Percentiles rank a stretch among this genome's conserved stretches.
These are phyloP conservation scores for Sternotherus odoratus DNA, from an alignment of 2,797 vertebrate genomes.

Conservation along the genomic window DNA sequence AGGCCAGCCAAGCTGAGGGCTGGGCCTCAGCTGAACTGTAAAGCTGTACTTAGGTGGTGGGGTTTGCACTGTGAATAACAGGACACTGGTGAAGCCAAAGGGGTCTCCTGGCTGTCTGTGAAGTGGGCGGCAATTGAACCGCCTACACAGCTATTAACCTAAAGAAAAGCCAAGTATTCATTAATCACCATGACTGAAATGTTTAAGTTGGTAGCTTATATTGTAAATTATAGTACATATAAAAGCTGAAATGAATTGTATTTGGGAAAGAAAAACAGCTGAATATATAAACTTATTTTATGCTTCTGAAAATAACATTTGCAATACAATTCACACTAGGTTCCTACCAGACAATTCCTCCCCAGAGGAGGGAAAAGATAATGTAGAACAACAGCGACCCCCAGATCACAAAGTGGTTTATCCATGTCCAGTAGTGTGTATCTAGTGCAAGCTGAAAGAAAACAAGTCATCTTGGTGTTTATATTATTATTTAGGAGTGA, in stretches of 20 bases:
- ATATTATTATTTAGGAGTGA: not conserved
- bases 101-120: too few species aligned
- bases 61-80: too few species aligned
- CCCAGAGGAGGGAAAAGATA: conserved; percentile 97
- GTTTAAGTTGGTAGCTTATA: not conserved
- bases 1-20: too few species aligned
- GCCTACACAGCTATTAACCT: not conserved
- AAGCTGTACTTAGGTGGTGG: too few species aligned
- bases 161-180: not conserved
- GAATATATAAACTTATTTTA: not conserved
- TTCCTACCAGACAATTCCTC: conserved; percentile 94
- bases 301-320: conserved; percentile 12
- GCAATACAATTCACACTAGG: not conserved
- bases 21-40: too few species aligned
- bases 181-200: not conserved
- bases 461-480: not conserved
- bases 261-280: not conserved
- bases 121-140: too few species aligned
- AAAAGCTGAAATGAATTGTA: not conserved
- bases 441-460: conserved; percentile 90
- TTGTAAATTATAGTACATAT: not conserved
- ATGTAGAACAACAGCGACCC: conserved; percentile 96
- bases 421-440: conserved; percentile 99
- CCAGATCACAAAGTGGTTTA: conserved; percentile 99
- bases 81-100: too few species aligned